Percentiles rank a stretch among this genome's conserved stretches.
phyloP scores from a whole-genome alignment of 1,140 invertebrate genomes.

The Metopolophium dirhodum region DNA sequence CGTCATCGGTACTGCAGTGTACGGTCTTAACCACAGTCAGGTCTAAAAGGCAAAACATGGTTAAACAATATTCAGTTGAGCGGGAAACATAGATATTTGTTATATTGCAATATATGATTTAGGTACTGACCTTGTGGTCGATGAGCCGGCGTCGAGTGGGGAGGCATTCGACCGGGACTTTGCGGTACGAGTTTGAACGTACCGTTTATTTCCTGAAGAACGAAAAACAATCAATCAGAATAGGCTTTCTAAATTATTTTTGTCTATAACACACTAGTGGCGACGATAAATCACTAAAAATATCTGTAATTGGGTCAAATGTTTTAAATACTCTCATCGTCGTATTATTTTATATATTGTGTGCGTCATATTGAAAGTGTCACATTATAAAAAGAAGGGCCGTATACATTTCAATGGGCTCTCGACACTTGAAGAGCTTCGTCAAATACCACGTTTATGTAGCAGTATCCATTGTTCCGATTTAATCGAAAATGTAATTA shows the following conservation, averaged over 20 bases:
- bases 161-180: conserved; percentile 63
- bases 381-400: conserved; percentile 1
- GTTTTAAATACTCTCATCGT: neutral
- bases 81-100: neutral
- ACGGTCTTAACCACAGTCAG: conserved; percentile 26
- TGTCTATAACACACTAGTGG: neutral
- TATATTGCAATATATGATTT: neutral
- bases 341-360: neutral
- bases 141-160: conserved; percentile 45
- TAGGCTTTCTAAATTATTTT: neutral
- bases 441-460: neutral
- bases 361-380: neutral
- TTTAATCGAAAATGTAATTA: neutral
- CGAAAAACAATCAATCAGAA: neutral
- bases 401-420: conserved; percentile 45
- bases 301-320: conserved; percentile 24
- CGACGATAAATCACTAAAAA: neutral
- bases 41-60: neutral
- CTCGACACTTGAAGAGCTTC: conserved; percentile 45
- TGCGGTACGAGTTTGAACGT: conserved; percentile 67
- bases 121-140: conserved; percentile 35
- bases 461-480: neutral
- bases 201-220: conserved; percentile 64
- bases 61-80: neutral
- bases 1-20: conserved; percentile 21